Percentiles rank a stretch among this genome's conserved stretches.
phyloP scores from a whole-genome alignment of 2,113 vertebrate species.

The Periophthalmodon schlosseri region DNA sequence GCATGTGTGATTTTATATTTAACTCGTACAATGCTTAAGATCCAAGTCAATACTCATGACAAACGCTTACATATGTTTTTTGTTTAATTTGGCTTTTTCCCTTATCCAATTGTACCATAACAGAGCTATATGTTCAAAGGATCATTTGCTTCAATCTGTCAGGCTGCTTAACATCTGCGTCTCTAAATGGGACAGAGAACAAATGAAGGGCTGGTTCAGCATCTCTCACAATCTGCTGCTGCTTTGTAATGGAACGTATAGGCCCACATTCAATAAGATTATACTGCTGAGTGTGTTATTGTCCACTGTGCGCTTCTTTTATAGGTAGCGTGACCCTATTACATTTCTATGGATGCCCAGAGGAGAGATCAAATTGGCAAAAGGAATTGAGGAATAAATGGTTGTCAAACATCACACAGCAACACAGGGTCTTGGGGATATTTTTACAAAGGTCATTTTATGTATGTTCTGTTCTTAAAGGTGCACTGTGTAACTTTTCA shows the following conservation, averaged over 20 bases:
- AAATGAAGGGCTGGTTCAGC: slow-evolving; percentile 5
- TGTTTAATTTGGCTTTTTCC: slow-evolving; percentile 24
- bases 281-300: neutral
- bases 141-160: slow-evolving; percentile 47
- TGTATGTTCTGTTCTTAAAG: too few relatives aligned
- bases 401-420: too few relatives aligned
- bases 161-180: slow-evolving; percentile 46
- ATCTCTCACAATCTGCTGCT: neutral
- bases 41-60: slow-evolving; percentile 33
- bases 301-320: neutral
- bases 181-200: slow-evolving; percentile 9
- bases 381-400: neutral
- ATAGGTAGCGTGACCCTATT: neutral
- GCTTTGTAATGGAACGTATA: neutral
- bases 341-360: neutral
- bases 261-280: neutral
- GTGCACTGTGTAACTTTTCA: too few relatives aligned
- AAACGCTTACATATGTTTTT: slow-evolving; percentile 25
- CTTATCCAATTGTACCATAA: slow-evolving; percentile 3
- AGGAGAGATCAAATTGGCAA: slow-evolving; percentile 1
- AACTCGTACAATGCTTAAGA: slow-evolving; percentile 1
- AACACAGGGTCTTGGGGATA: neutral
- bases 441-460: neutral
- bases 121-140: slow-evolving; percentile 29
- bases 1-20: too few relatives aligned